Evolutionary conservation across 2,888 invertebrate species (phyloP), one percentile per base, ranked within the genome.

Genomic region (Steinernema scapterisci): DNA sequence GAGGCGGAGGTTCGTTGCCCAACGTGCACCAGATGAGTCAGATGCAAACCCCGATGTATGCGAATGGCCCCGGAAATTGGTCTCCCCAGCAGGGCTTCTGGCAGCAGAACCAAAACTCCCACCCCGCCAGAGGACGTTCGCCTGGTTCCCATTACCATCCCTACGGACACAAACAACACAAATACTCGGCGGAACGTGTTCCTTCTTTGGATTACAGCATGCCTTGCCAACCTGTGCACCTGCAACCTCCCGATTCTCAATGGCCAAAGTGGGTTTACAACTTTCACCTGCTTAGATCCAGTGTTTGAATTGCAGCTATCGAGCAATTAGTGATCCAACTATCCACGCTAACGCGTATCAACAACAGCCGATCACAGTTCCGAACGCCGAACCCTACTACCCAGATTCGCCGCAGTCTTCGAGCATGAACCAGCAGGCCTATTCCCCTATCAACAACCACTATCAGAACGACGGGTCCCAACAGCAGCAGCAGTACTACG

Each of bases 281-380:
- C 25, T 25, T 11, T 25, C 5, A 21, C n/a, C 5, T 6, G 9
- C 9, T 38, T 3, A 38, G 9, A 38, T 38, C 9, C n/a, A 44
- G 31, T 38, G 11, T 44, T 71, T 16, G 9, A 1, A 7, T 46
- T 63, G 7, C 25, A 63, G 63, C 38, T 79, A 46, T 43, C 77
- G 86, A n/a, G 85, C 86, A 0, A 79, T 83, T 13, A 82, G 82
- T 9, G 86, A 86, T 54, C 84, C 86, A 0, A 81, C 86, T 23
- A 84, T 86, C 76, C 82, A 85, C 77, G 82, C 82, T 80, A 83
- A 80, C 74, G 76, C 78, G 43, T 71, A 71, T 31, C 44, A 71
- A 5, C 63, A 63, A 31, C 63, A 63, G 31, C 63, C 9, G 38
- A 63, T 63, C 25, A 31, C 38, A n/a, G 31, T 51, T 19, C 46